Base-by-base conservation (phyloP, 2,888 invertebrate species). In the Mallateleia sp. region DNA sequence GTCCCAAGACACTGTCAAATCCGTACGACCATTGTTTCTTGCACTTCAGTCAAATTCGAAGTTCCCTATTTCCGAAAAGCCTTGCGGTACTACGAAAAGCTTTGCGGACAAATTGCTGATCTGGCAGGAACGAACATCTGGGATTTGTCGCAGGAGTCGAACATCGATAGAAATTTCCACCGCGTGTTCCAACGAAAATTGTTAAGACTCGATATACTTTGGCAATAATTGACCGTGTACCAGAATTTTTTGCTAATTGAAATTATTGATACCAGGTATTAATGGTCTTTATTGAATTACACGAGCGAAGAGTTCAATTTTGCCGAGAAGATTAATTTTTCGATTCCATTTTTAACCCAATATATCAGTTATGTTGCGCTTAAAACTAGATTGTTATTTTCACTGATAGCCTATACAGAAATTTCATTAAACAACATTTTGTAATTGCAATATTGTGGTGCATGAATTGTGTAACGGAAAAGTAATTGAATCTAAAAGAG, bases 91-190 rank as follows among this genome's bases (percentile, higher is more conserved):
- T 28, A 54, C 62, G 64, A 42, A 71, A 78, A 81, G 80, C 71
- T 71, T 77, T 58, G 50, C 34, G 71, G 56, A 81, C 77, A 81
- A 85, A 85, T 77, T 85, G 85, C 85, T 85, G 85, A 85, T 85
- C 66, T 58, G 71, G 77, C 77, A 77, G 74, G 64, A 85, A 77
- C 50, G 64, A 80, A 71, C 85, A 80, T 75, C 64, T 60, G 75
- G 75, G 85, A 80, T 85, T 80, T 85, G 69, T 75, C 69, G 74
- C 22, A 42, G 32, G 28, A 66, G 69, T 71, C 24, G 56, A 77
- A 71, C 77, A 25, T 71, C 71, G 58, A 77, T 71, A 77, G 80
- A 77, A 58, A 79, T 79, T 85, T 85, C 47, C 34, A 18, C 25
- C 72, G 67, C 45, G 72, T 66, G 25, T 72, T 56, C 50, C 38